Evolutionary conservation across 2,113 vertebrate genomes (phyloP).

Genomic region (Ploceus nigricollis): DNA sequence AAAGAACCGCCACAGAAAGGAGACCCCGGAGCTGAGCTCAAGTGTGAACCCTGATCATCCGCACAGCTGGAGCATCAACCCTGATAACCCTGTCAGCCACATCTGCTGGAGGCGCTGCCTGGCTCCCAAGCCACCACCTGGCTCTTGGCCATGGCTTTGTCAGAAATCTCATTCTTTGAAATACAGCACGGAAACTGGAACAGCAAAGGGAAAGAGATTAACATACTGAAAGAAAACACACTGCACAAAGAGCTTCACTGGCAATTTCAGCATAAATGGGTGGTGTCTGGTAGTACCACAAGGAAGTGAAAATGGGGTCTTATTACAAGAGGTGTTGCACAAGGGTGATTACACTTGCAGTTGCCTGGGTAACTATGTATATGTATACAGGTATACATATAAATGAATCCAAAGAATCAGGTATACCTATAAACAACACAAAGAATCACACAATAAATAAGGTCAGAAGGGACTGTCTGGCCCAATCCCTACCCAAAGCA

Average conservation of each 20-base stretch:
- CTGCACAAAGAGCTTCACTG: neutral
- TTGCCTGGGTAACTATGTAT: neutral
- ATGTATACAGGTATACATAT: neutral
- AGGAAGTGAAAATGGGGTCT: neutral
- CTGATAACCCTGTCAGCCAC: neutral
- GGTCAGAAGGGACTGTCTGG: neutral
- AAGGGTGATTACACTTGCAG: neutral
- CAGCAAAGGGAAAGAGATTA: neutral
- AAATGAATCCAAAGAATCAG: neutral
- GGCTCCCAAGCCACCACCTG: neutral
- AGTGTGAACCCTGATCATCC: fast-evolving
- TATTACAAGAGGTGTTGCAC: neutral
- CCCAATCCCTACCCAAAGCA: neutral
- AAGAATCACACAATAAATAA: neutral
- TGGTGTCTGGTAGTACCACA: neutral
- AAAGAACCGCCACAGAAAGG: neutral
- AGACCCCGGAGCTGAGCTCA: neutral
- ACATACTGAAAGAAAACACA: neutral
- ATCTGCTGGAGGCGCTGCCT: neutral
- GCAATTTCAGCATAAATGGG: neutral
- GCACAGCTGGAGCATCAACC: neutral
- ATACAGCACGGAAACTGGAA: fast-evolving
- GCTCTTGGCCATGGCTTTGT: neutral
- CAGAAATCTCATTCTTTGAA: neutral
- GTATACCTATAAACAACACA: neutral